These are phyloP conservation scores for Parelbella ahira DNA, from an alignment of 2,888 invertebrate genomes.

Conservation along the genomic window DNA sequence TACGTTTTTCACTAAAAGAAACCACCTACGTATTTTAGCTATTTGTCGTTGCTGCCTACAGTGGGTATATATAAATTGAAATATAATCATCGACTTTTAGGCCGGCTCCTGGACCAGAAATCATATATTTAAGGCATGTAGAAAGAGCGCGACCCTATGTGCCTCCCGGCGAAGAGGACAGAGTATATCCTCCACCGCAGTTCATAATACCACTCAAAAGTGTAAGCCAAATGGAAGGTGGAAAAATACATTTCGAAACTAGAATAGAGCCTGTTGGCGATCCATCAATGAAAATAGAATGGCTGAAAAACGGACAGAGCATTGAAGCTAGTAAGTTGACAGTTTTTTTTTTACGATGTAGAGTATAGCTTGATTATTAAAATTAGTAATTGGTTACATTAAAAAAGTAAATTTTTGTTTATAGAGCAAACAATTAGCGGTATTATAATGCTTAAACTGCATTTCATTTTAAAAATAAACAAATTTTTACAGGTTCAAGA, in stretches of 20 bases:
- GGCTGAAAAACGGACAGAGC: constrained; percentile 95
- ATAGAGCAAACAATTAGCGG: too few species aligned
- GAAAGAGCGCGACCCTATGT: constrained; percentile 92
- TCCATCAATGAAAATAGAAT: constrained; percentile 97
- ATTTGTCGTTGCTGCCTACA: too few species aligned
- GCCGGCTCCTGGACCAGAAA: constrained; percentile 94
- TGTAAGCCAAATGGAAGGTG: constrained; percentile 92
- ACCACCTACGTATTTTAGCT: too few species aligned
- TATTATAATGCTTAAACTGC: too few species aligned
- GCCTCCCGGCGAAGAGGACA: constrained; percentile 91
- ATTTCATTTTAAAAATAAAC: too few species aligned
- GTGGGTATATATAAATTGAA: too few species aligned
- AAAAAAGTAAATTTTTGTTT: too few species aligned
- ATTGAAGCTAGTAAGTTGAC: constrained; percentile 91
- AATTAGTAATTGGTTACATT: too few species aligned
- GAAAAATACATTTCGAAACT: constrained; percentile 97
- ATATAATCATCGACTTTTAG: too few species aligned
- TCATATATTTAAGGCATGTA: constrained; percentile 95
- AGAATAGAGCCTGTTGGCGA: constrained; percentile 98
- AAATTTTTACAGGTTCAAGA: constrained; percentile 90
- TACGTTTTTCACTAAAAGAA: too few species aligned
- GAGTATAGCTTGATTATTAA: too few species aligned
- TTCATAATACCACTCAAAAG: constrained; percentile 94
- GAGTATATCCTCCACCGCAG: constrained; percentile 93
- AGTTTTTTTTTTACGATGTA: too few species aligned